Evolutionary conservation across 2,888 invertebrate genomes (phyloP), one percentile per base, ranked within the genome.

Genomic region (Coelogynopora nodosa): DNA sequence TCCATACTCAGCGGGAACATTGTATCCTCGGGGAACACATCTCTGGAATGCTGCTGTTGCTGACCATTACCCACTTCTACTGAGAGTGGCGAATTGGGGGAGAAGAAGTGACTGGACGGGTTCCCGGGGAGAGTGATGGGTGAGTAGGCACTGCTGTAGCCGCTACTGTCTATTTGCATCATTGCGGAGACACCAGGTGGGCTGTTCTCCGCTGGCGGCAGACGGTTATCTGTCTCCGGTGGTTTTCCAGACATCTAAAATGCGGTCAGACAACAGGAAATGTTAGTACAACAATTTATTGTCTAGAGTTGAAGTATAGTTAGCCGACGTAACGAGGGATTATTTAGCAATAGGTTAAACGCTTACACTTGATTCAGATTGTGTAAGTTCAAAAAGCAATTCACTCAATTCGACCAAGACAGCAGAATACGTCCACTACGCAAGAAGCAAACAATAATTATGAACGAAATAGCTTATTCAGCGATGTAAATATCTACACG

Each of bases 1-100:
- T 74, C 74, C 74, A 74, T 74, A 26, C 74, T 74, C 27, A 74
- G 23, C 2, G 74, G 74, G 27, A 74, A 74, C 74, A 74, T 74
- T 10, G 23, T 74, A 26, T 74, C 74, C 74, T 74, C 74, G 5
- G 18, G 23, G 27, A 74, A 74, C 5, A 74, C 23, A 26, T 74
- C 27, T 23, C 23, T 5, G 5, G 49, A 5, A 49, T 5, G 18
- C 5, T 5, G 74, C 2, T 5, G 18, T 26, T 10, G 2, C 27
- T 74, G 74, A 74, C 23, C 23, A 26, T 74, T 10, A 13, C 74
- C 74, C 2, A 74, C 27, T 23, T 74, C 74, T 5, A 74, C 74
- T n/a, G 74, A 23, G 23, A 74, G 74, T n/a, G 74, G 74, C 2
- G 74, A 23, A 26, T 74, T 74, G 18, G 74, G 74, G 23, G 10